Evolutionary conservation across 2,797 vertebrate genomes (phyloP), one percentile per base, ranked within the genome.

Genomic region (Crax fasciolata): DNA sequence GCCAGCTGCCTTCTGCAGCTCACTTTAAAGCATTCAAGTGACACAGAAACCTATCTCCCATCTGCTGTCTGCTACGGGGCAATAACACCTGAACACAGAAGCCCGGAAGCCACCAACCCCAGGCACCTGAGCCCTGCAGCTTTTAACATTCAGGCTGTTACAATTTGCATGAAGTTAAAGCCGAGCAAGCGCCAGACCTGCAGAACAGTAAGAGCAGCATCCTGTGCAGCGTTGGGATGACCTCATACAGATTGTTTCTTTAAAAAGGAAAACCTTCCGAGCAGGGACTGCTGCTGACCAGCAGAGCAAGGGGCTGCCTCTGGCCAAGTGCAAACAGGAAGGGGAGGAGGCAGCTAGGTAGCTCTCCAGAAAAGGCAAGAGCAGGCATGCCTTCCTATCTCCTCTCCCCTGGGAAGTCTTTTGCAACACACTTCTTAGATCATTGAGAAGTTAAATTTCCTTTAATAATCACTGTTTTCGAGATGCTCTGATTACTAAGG

Each of bases 311-410:
- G 35, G 91, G 70, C 66, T 90, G 91, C 49, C 87, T 70, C 66
- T 62, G 55, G 43, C 2, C 0, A 70, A 94, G 89, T 88, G 91
- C 87, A 96, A 96, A 96, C 96, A 97, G 95, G 96, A 97, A 97
- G 80, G 90, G 93, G 91, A 96, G 94, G 94, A 93, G 95, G 94
- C 0, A 9, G 79, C 89, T 89, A 96, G 96, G 95, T 97, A 96
- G 58, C 93, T 94, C 95, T 95, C 95, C 96, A 97, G 95, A 97
- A 94, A 95, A 91, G 94, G 93, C 96, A 96, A 86, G 96, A 90
- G 32, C 70, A 41, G 95, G 77, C 96, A 93, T 10, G 93, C 84
- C 80, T 81, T 72, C 46, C 6, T 91, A 91, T 75, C 93, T 92
- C 61, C 78, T 85, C 85, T 86, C n/a, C 66, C 87, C 55, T 85